phyloP scores from a whole-genome alignment of 2,113 vertebrate genomes.

The Chaetodon trifascialis region DNA sequence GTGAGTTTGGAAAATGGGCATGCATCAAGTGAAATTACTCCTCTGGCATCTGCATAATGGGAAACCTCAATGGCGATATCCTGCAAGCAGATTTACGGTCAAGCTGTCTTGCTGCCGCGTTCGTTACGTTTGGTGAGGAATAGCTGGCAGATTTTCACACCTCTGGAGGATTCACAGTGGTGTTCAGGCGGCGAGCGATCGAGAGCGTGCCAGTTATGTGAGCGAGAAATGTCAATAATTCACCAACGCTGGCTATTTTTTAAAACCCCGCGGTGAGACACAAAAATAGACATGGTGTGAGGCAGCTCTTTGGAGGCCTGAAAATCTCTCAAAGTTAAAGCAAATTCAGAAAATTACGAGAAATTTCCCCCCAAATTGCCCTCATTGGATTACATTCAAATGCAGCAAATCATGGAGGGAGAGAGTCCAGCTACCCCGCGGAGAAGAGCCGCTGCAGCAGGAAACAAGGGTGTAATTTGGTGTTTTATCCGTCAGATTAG shows the following conservation, averaged over 20 bases:
- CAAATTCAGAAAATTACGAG: slow-evolving; percentile 56
- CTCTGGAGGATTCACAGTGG: slow-evolving; percentile 16
- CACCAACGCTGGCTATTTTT: slow-evolving; percentile 1
- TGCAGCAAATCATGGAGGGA: slow-evolving; percentile 50
- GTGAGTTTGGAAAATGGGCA: slow-evolving; percentile 47
- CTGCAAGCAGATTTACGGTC: slow-evolving; percentile 45
- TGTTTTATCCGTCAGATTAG: slow-evolving; percentile 62
- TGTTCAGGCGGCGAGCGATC: slow-evolving; percentile 24
- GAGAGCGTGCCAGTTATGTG: slow-evolving; percentile 16
- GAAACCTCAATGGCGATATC: slow-evolving; percentile 33
- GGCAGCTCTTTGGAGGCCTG: slow-evolving; percentile 18
- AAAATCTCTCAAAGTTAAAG: slow-evolving; percentile 45
- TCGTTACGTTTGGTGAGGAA: slow-evolving; percentile 25
- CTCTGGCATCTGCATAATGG: slow-evolving; percentile 17
- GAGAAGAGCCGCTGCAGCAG: slow-evolving; percentile 30
- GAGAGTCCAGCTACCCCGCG: slow-evolving; percentile 40
- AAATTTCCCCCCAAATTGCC: slow-evolving; percentile 42
- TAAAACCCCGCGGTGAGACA: neutral
- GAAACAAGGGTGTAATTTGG: slow-evolving; percentile 49
- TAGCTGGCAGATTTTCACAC: slow-evolving; percentile 34
- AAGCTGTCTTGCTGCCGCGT: slow-evolving; percentile 38
- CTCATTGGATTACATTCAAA: slow-evolving; percentile 41
- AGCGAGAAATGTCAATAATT: slow-evolving; percentile 38
- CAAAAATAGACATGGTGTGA: slow-evolving; percentile 30
- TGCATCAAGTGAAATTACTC: slow-evolving; percentile 19